Conservation (phyloP, 1,140 invertebrate genomes). For the Manduca sexta region DNA sequence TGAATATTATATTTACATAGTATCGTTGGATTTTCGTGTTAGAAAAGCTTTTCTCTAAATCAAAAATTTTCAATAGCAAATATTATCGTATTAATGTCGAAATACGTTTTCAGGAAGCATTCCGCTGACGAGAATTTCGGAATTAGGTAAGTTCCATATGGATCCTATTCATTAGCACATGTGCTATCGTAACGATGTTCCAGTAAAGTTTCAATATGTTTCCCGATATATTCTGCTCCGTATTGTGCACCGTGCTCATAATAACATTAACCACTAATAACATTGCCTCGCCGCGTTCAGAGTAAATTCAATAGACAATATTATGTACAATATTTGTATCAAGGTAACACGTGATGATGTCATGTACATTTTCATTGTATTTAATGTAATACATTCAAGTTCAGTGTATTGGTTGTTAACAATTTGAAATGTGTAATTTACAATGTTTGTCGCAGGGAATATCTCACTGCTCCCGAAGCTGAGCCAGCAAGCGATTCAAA, state of each 20-base stretch:
- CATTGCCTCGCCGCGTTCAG: background rate
- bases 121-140: constrained; percentile 72
- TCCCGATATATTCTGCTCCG: background rate
- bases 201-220: background rate
- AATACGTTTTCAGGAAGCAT: constrained; percentile 62
- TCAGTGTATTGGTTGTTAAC: too few relatives aligned
- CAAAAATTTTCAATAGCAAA: too few relatives aligned
- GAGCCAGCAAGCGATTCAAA: constrained; percentile 63
- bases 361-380: too few relatives aligned
- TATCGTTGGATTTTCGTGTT: too few relatives aligned
- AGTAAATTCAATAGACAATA: background rate
- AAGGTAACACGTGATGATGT: too few relatives aligned
- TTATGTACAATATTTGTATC: too few relatives aligned
- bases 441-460: constrained; percentile 47
- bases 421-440: background rate
- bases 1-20: too few relatives aligned
- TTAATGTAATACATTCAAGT: too few relatives aligned
- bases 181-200: too few relatives aligned
- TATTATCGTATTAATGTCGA: too few relatives aligned
- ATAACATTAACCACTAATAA: constrained; percentile 3
- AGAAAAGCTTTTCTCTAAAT: too few relatives aligned
- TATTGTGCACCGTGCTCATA: background rate
- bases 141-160: constrained; percentile 55
- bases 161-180: background rate
- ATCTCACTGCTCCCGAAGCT: constrained; percentile 66